phyloP scores from a whole-genome alignment of 2,113 vertebrate species.

The Lontra canadensis region DNA sequence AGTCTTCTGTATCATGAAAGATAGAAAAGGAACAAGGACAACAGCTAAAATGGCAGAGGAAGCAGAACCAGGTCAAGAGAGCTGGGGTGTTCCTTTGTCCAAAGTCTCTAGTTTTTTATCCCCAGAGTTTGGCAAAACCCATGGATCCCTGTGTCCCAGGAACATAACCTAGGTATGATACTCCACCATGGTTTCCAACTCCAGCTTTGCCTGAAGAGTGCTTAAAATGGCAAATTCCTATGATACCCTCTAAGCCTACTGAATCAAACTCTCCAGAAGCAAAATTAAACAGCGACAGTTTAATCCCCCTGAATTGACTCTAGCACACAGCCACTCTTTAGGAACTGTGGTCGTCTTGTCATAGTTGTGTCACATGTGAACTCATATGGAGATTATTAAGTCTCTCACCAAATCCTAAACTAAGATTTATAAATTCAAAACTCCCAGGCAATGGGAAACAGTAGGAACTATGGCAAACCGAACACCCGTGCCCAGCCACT shows the following conservation, averaged over 20 bases:
- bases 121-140: not conserved
- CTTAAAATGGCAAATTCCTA: not conserved
- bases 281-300: not conserved
- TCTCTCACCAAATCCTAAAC: not conserved
- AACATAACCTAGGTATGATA: not conserved
- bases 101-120: not conserved
- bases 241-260: not conserved
- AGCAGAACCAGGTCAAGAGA: not conserved
- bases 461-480: not conserved
- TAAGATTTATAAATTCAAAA: not conserved
- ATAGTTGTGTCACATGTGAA: not conserved
- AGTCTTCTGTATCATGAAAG: not conserved
- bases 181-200: not conserved
- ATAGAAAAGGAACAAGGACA: not conserved
- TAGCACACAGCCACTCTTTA: not conserved
- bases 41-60: not conserved
- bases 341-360: not conserved
- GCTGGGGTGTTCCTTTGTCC: not conserved
- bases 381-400: not conserved
- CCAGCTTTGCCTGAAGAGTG: not conserved
- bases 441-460: not conserved
- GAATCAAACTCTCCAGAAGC: not conserved
- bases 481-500: not conserved
- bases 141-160: not conserved
- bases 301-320: not conserved